Evolutionary conservation across 2,113 vertebrate species (phyloP).

Genomic region (Forbesichthys agassizii): DNA sequence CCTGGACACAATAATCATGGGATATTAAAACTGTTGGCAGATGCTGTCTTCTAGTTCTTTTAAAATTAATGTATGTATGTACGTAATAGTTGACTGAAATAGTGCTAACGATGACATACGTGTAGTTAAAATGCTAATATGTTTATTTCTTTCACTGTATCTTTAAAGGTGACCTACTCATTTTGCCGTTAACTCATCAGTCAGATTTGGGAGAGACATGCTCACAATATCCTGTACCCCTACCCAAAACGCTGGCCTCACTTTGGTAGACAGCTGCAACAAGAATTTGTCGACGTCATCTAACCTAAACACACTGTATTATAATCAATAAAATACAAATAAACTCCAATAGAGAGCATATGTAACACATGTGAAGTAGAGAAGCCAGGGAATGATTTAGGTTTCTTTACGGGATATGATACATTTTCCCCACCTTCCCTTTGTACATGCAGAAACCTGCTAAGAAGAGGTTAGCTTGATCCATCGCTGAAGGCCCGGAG

Average conservation of each 20-base stretch:
- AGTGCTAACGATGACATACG: background rate
- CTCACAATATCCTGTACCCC: no score
- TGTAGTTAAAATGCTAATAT: background rate
- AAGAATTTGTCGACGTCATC: background rate
- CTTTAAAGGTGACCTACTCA: no score
- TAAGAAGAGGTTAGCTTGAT: slow-evolving; percentile 26
- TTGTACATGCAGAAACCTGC: slow-evolving; percentile 19
- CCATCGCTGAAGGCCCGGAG: slow-evolving; percentile 11
- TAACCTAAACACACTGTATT: no score
- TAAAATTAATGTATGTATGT: background rate
- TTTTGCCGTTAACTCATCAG: no score
- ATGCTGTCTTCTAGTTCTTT: background rate
- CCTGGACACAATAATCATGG: slow-evolving; percentile 7
- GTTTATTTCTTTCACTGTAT: no score
- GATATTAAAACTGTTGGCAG: slow-evolving; percentile 25
- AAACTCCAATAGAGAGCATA: slow-evolving; percentile 33
- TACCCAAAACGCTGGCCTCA: background rate
- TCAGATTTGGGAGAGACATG: no score
- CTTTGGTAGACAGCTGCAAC: background rate
- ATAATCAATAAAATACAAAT: background rate
- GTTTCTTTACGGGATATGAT: slow-evolving; percentile 19
- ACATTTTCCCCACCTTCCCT: slow-evolving; percentile 14
- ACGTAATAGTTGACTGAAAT: background rate
- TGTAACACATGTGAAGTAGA: slow-evolving; percentile 16
- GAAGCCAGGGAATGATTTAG: slow-evolving; percentile 51